These are phyloP conservation scores for Eupelmus urozonus DNA, from an alignment of 2,888 invertebrate species.

Conservation along the genomic window DNA sequence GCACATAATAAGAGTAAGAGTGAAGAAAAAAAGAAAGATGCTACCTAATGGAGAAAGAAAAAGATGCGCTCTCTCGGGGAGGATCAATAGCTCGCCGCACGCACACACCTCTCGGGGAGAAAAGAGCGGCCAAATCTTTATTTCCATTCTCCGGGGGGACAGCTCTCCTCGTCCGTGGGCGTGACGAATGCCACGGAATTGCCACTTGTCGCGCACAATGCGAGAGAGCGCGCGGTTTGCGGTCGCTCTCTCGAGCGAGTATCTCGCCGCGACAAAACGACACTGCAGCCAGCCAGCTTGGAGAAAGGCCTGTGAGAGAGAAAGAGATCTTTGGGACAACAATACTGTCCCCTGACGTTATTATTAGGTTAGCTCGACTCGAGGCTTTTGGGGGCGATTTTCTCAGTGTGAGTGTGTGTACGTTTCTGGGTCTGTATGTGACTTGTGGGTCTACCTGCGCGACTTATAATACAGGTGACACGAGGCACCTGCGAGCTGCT, in stretches of 20 bases:
- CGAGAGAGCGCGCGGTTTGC: conserved; percentile 59
- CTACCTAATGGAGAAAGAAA: conserved; percentile 33
- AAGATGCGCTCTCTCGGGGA: not conserved
- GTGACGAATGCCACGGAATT: conserved; percentile 62
- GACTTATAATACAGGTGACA: conserved; percentile 49
- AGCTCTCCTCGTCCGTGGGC: conserved; percentile 58
- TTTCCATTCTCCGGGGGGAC: conserved; percentile 32
- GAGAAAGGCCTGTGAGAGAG: not conserved
- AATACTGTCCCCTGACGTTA: conserved; percentile 60
- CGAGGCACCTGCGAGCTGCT: conserved; percentile 29
- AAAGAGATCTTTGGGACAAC: conserved; percentile 41
- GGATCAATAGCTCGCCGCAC: not conserved
- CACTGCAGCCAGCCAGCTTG: conserved; percentile 34
- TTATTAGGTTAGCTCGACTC: conserved; percentile 60
- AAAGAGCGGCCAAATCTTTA: conserved; percentile 46
- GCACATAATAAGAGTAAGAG: not conserved
- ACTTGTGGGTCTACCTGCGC: conserved; percentile 20
- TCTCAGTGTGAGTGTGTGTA: not conserved
- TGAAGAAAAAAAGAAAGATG: conserved; percentile 14
- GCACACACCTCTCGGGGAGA: conserved; percentile 26
- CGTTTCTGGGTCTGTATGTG: not conserved
- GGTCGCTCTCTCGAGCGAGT: too few species aligned
- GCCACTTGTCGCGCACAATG: conserved; percentile 69
- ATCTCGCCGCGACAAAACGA: conserved; percentile 56
- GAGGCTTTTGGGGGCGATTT: not conserved